Conservation (phyloP, 2,888 invertebrate genomes). For the Rotaria sp. region DNA sequence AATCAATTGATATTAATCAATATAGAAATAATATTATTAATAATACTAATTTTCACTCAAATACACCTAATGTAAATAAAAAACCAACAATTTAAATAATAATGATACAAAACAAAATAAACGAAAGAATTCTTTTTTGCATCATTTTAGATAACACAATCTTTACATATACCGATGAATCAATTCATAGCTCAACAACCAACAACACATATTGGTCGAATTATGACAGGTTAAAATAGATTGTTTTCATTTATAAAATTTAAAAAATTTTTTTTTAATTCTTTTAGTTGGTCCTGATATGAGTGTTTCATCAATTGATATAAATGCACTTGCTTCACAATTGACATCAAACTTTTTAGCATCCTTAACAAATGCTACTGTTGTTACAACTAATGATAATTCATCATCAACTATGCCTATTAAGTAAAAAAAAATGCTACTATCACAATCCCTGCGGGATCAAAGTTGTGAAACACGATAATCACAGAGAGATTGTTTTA, state of each 20-base stretch:
- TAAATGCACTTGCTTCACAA: not conserved
- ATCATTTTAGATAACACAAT: not conserved
- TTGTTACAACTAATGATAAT: not conserved
- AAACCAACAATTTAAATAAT: not conserved
- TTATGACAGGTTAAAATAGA: not conserved
- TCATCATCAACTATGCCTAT: not conserved
- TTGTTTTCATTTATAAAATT: not conserved
- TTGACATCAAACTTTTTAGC: conserved; percentile 4
- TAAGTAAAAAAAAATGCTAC: not conserved
- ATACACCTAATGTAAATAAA: not conserved
- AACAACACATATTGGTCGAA: not conserved
- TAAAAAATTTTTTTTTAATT: not conserved
- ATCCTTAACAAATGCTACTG: not conserved
- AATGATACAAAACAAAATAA: not conserved
- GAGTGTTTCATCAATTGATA: not conserved
- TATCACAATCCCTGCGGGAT: no score
- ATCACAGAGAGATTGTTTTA: no score
- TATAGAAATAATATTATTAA: not conserved
- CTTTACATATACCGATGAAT: not conserved
- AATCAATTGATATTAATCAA: not conserved
- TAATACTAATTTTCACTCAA: not conserved
- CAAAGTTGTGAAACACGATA: no score
- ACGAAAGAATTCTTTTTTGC: not conserved
- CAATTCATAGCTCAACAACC: not conserved
- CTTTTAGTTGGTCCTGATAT: not conserved